phyloP scores from a whole-genome alignment of 2,797 vertebrate species.

The Anas bahamensis region DNA sequence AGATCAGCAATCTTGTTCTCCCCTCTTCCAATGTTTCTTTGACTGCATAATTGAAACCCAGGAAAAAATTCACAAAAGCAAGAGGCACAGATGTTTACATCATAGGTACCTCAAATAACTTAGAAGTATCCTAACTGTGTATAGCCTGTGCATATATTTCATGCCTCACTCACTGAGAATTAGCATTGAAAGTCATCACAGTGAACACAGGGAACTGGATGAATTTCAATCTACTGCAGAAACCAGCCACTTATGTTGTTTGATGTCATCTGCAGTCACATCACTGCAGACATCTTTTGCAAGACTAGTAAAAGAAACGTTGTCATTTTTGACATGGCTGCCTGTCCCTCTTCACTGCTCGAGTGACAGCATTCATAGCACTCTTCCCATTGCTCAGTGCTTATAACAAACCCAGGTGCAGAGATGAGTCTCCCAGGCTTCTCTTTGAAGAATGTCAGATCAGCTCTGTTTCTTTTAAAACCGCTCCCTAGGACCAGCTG shows the following conservation, averaged over 20 bases:
- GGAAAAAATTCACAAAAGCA: conserved; percentile 15
- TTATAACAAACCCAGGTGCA: conserved; percentile 70
- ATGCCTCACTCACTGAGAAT: conserved; percentile 72
- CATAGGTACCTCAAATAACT: conserved; percentile 65
- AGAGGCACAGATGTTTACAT: conserved; percentile 73
- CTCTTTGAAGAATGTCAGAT: conserved; percentile 68
- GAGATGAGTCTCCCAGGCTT: conserved; percentile 62
- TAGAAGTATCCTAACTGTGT: conserved; percentile 56
- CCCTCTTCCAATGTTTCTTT: conserved; percentile 27
- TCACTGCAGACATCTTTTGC: conserved; percentile 72
- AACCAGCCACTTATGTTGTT: conserved; percentile 70
- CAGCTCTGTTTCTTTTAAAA: conserved; percentile 57
- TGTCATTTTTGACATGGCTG: conserved; percentile 77
- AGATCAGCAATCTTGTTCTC: conserved; percentile 22
- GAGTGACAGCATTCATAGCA: conserved; percentile 68
- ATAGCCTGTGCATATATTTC: conserved; percentile 72
- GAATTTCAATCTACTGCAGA: conserved; percentile 73
- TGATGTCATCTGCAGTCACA: conserved; percentile 76
- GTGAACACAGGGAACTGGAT: conserved; percentile 69
- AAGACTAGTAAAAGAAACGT: conserved; percentile 70
- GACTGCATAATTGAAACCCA: conserved; percentile 62
- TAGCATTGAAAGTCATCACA: conserved; percentile 73
- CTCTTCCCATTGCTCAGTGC: conserved; percentile 52
- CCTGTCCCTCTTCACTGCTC: conserved; percentile 72
- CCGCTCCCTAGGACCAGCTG: conserved; percentile 62